Evolutionary conservation across 2,888 invertebrate genomes (phyloP).

Genomic region (Hemithea aestivaria): DNA sequence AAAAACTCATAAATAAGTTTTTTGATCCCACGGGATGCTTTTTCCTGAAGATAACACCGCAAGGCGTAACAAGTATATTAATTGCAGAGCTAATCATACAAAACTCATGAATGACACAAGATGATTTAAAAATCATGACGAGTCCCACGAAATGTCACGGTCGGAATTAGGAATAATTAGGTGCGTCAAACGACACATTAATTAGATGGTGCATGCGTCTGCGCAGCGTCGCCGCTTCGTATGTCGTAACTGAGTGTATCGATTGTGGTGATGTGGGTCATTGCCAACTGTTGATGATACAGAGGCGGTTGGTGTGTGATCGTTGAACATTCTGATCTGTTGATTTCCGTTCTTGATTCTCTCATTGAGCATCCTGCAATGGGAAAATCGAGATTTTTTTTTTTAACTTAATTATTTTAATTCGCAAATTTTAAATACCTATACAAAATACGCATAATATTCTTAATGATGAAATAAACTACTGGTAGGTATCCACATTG

Average conservation of each 20-base stretch:
- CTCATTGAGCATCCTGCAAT: no score
- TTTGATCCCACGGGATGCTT: no score
- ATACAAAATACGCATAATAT: no score
- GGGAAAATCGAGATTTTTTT: no score
- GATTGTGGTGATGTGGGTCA: slow-evolving; percentile 60
- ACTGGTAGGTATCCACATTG: no score
- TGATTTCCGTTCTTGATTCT: no score
- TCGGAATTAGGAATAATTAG: slow-evolving; percentile 34
- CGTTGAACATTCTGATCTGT: neutral
- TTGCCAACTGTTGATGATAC: slow-evolving; percentile 43
- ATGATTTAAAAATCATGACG: slow-evolving; percentile 21
- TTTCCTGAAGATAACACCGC: no score
- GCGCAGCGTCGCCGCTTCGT: slow-evolving; percentile 15
- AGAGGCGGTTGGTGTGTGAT: slow-evolving; percentile 5
- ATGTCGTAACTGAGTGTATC: slow-evolving; percentile 67
- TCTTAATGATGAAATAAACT: no score
- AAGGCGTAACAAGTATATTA: no score
- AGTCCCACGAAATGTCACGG: slow-evolving; percentile 42
- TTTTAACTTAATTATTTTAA: no score
- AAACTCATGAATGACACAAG: slow-evolving; percentile 14
- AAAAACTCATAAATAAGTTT: no score
- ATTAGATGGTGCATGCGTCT: slow-evolving; percentile 29
- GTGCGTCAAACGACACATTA: slow-evolving; percentile 35
- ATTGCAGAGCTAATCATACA: slow-evolving; percentile 2
- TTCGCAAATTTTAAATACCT: no score